phyloP scores from a whole-genome alignment of 2,888 invertebrate species.

The Margaritifera margaritifera region DNA sequence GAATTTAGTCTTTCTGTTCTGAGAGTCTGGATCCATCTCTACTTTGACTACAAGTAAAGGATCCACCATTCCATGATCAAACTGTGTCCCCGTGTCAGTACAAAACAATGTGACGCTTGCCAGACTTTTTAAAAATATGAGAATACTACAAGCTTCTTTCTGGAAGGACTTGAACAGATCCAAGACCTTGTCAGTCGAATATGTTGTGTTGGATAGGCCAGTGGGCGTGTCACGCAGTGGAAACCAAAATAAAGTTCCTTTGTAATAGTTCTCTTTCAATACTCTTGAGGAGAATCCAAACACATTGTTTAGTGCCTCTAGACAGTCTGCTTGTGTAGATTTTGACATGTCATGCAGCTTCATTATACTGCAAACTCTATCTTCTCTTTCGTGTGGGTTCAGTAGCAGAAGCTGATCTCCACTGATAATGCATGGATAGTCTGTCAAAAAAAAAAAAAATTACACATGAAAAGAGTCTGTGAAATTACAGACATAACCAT shows the following conservation, averaged over 20 bases:
- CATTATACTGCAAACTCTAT: constrained; percentile 12
- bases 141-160: no score
- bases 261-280: constrained; percentile 38
- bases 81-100: not conserved
- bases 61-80: not conserved
- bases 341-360: constrained; percentile 11
- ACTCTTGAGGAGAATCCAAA: constrained; percentile 1
- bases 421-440: constrained; percentile 30
- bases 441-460: constrained; percentile 3
- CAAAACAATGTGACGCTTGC: constrained; percentile 50
- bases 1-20: no score
- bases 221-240: constrained; percentile 54
- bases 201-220: constrained; percentile 52
- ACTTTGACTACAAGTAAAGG: no score
- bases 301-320: constrained; percentile 35
- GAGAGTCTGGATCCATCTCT: no score
- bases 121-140: constrained; percentile 24
- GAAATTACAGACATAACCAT: no score
- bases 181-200: constrained; percentile 44
- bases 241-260: constrained; percentile 65
- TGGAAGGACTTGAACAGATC: constrained; percentile 23
- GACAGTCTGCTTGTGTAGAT: constrained; percentile 14
- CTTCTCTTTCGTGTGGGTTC: constrained; percentile 16
- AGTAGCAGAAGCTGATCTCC: constrained; percentile 27
- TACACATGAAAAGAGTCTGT: no score